These are phyloP conservation scores for Drosophila robusta DNA, from an alignment of 2,888 invertebrate genomes.

Conservation along the genomic window DNA sequence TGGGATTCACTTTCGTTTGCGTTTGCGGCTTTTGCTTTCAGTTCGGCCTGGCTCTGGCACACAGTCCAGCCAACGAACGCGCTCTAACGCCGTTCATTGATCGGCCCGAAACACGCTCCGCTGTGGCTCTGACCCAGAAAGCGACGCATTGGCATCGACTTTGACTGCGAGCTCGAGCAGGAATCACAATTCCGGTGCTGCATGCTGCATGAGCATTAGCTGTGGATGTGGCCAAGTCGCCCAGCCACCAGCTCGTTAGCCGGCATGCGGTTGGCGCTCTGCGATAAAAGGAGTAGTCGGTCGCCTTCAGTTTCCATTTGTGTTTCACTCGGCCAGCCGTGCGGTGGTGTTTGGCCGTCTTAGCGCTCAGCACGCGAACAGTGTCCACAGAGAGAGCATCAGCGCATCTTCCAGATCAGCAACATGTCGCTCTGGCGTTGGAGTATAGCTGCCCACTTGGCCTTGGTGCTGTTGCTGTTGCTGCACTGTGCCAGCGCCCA, in stretches of 20 bases:
- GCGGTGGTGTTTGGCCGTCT: constrained; percentile 48
- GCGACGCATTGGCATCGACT: constrained; percentile 40
- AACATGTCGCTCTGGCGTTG: constrained; percentile 48
- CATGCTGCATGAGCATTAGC: constrained; percentile 56
- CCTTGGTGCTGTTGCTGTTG: constrained; percentile 53
- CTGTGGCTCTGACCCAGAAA: constrained; percentile 65
- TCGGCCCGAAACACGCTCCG: constrained; percentile 40
- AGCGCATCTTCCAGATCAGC: neutral
- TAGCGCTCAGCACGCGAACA: constrained; percentile 11
- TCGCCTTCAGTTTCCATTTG: constrained; percentile 70
- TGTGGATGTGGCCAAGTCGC: constrained; percentile 23
- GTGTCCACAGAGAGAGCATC: neutral
- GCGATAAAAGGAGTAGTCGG: constrained; percentile 72
- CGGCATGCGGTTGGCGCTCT: constrained; percentile 34
- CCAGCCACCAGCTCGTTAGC: constrained; percentile 18
- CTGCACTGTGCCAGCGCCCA: constrained; percentile 40
- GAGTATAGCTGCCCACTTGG: constrained; percentile 46
- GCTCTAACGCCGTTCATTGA: constrained; percentile 48
- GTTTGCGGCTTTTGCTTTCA: constrained; percentile 66
- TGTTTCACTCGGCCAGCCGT: constrained; percentile 64
- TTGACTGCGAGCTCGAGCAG: constrained; percentile 43
- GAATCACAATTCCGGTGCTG: constrained; percentile 69
- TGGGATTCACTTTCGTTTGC: constrained; percentile 71
- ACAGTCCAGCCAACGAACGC: constrained; percentile 53
- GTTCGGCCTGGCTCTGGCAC: constrained; percentile 39